A percentile compares a stretch with the other conserved stretches of the same genome.
These are phyloP conservation scores for Eilema depressum DNA, from an alignment of 2,888 invertebrate species.

Conservation along the genomic window DNA sequence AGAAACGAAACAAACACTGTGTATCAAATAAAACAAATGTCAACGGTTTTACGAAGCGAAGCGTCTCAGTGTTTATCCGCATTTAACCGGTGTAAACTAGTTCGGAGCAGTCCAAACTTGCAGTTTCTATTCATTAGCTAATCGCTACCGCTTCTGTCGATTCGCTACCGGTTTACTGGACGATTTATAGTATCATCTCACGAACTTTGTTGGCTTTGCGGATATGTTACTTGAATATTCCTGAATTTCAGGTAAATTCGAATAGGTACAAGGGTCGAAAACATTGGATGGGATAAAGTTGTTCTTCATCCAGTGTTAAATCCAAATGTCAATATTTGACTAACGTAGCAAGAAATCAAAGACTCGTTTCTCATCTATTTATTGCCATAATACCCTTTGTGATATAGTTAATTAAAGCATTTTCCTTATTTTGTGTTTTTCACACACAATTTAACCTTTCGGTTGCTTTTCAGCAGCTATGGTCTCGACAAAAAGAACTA, in stretches of 20 bases:
- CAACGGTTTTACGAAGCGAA: background rate
- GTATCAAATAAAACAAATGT: background rate
- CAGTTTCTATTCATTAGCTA: constrained; percentile 22
- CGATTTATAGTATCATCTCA: background rate
- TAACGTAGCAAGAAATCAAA: background rate
- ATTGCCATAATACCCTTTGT: background rate
- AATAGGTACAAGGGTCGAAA: too few relatives aligned
- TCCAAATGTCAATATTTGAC: background rate
- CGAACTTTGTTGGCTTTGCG: background rate
- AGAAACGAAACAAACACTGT: background rate
- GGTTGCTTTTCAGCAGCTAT: background rate
- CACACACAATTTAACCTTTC: too few relatives aligned
- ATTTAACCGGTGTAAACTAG: constrained; percentile 30
- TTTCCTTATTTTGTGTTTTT: too few relatives aligned
- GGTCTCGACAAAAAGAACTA: background rate
- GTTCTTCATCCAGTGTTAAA: background rate
- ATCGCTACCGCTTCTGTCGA: constrained; percentile 8
- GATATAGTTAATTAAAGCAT: background rate
- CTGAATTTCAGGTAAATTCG: too few relatives aligned
- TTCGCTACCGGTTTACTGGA: constrained; percentile 7
- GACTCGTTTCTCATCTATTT: background rate
- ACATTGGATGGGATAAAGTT: background rate
- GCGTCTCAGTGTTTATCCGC: constrained; percentile 3
- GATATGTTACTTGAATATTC: background rate
- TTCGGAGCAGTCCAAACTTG: constrained; percentile 28